Base-by-base conservation (phyloP, 2,113 vertebrate genomes). In the Salvelinus sp. region DNA sequence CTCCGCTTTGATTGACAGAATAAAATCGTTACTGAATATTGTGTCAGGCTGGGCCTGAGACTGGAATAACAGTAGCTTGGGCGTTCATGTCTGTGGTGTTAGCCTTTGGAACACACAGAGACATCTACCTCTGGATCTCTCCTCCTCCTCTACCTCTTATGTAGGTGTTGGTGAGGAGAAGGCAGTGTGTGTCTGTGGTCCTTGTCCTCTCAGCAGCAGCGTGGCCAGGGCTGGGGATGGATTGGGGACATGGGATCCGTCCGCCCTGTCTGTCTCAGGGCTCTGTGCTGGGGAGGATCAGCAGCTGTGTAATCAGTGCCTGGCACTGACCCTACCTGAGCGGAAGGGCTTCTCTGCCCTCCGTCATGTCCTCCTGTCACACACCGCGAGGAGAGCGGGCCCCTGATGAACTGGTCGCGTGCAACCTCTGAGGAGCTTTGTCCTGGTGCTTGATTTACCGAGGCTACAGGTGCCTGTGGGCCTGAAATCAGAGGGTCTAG, bases 261-360 rank as follows among this genome's bases (percentile, higher is more conserved):
- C 83, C 74, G 76, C 88, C 76, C 83, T 73, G 79, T 87, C 82
- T 75, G 79, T 89, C 76, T 85, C 81, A 74, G 78, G 38, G 38
- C 9, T 44, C 7, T 44, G 38, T 44, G 38, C 38, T 10, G 9
- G 38, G 38, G 38, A 44, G 38, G 7, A 44, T 85, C 81, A 76
- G 79, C 91, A 92, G 89, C 89, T 92, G 90, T 92, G 88, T 85
- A 91, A 91, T 90, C 91, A 92, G 84, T 75, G 88, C 82, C 87
- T 60, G 70, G 58, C 74, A 86, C 82, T 88, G 86, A 86, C 86
- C 90, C 84, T 70, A 85, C 87, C 86, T 90, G 88, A 82, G 78
- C 78, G 76, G 85, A 89, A 69, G 81, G 88, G 81, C 83, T 84
- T 87, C 86, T 69, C 38, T 10, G 38, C 38, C 38, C 38, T 44